Conservation (phyloP, 2,888 invertebrate genomes). For the Gari tellinella region DNA sequence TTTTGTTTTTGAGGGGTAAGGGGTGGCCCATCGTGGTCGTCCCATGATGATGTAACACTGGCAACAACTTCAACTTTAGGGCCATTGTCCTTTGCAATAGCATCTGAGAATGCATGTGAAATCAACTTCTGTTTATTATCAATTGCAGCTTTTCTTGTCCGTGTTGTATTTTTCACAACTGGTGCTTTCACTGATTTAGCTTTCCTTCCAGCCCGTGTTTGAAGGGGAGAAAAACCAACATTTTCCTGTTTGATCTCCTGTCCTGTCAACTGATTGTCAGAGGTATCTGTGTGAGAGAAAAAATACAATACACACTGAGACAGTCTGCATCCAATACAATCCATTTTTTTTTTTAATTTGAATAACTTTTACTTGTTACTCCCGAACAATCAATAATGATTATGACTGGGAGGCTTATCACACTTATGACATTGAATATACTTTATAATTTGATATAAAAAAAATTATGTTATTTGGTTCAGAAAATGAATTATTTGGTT, state of each 20-base stretch:
- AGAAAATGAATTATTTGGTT: no score
- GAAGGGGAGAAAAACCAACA: constrained; percentile 50
- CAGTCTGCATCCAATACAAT: no score
- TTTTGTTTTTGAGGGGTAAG: constrained; percentile 48
- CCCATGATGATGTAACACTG: constrained; percentile 66
- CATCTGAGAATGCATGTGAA: constrained; percentile 2
- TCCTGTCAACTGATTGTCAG: no score
- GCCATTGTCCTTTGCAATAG: not conserved
- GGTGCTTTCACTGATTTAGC: constrained; percentile 21
- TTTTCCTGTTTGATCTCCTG: constrained; percentile 35
- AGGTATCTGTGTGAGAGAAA: no score
- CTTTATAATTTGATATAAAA: no score
- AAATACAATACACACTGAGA: no score
- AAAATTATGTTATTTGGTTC: no score
- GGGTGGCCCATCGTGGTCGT: constrained; percentile 66
- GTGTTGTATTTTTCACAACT: constrained; percentile 33
- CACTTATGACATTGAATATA: no score
- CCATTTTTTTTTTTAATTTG: no score
- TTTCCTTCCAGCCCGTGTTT: constrained; percentile 51
- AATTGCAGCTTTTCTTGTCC: constrained; percentile 40
- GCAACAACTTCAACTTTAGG: constrained; percentile 4
- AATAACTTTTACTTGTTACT: no score
- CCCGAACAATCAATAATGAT: no score
- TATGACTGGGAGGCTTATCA: no score
- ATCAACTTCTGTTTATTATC: constrained; percentile 45